Conservation (phyloP, 2,797 vertebrate genomes). For the Synanceia verrucosa region DNA sequence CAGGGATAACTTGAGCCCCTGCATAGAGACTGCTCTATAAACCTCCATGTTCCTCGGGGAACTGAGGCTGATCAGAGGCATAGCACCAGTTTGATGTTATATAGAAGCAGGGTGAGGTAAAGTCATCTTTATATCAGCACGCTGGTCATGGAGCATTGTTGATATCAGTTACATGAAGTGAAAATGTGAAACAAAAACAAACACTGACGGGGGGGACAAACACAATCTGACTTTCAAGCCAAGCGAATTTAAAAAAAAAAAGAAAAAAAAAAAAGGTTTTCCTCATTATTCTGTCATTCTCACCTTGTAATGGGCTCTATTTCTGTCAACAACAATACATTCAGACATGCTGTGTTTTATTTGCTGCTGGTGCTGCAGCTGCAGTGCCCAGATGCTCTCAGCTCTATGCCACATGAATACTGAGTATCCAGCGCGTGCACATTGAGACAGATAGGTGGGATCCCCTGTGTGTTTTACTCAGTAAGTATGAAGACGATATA, state of each 20-base stretch:
- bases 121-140: slow-evolving; percentile 39
- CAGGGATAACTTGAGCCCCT: slow-evolving; percentile 4
- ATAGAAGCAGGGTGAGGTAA: slow-evolving; percentile 23
- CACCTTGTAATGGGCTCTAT: slow-evolving; percentile 28
- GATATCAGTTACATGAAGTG: slow-evolving; percentile 61
- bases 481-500: slow-evolving; percentile 9
- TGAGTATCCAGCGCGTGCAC: slow-evolving; percentile 31
- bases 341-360: not conserved
- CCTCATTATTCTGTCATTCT: slow-evolving; percentile 28
- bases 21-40: not conserved
- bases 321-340: slow-evolving; percentile 29
- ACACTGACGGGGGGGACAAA: slow-evolving; percentile 2
- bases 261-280: slow-evolving; percentile 33
- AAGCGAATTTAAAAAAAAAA: slow-evolving; percentile 7
- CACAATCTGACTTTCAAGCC: slow-evolving; percentile 10
- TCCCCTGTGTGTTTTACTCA: slow-evolving; percentile 31
- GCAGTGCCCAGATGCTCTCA: slow-evolving; percentile 47
- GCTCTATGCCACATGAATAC: slow-evolving; percentile 56
- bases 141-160: slow-evolving; percentile 27
- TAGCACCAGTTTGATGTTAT: slow-evolving; percentile 29
- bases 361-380: slow-evolving; percentile 36
- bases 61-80: slow-evolving; percentile 30
- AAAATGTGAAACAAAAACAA: slow-evolving; percentile 28
- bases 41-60: slow-evolving; percentile 6
- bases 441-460: slow-evolving; percentile 16